Percentiles rank a stretch among this genome's conserved stretches.
These are phyloP conservation scores for Zaprionus taronus DNA, from an alignment of 1,140 invertebrate species.

Conservation along the genomic window DNA sequence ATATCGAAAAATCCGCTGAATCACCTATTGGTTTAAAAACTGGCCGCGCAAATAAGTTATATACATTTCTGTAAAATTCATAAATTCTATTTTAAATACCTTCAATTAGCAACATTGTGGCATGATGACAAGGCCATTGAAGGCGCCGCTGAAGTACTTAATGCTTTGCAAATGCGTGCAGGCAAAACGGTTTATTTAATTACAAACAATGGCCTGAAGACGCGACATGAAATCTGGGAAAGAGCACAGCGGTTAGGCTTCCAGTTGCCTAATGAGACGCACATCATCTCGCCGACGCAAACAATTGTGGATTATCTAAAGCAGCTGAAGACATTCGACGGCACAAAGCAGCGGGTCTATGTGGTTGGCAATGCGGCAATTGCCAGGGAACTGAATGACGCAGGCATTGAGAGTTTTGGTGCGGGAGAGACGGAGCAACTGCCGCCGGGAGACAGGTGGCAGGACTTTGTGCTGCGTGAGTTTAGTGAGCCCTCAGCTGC, in stretches of 20 bases:
- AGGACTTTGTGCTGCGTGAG: constrained; percentile 76
- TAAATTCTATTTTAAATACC: background rate
- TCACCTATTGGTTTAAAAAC: background rate
- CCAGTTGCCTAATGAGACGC: constrained; percentile 88
- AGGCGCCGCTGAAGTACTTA: constrained; percentile 90
- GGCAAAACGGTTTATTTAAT: constrained; percentile 95
- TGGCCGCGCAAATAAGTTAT: background rate
- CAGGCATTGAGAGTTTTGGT: constrained; percentile 91
- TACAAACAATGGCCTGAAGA: constrained; percentile 98
- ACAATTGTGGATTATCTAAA: constrained; percentile 93
- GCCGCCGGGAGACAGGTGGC: constrained; percentile 49
- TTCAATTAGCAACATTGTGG: constrained; percentile 91
- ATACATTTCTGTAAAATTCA: constrained; percentile 2
- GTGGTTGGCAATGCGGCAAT: constrained; percentile 93
- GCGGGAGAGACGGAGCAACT: constrained; percentile 85
- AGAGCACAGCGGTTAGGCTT: constrained; percentile 92
- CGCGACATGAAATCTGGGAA: constrained; percentile 90
- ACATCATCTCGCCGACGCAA: constrained; percentile 94
- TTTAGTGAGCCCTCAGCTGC: constrained; percentile 64
- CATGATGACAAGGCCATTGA: constrained; percentile 88
- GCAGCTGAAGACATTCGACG: constrained; percentile 87
- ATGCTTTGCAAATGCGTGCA: constrained; percentile 87
- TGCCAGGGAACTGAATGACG: constrained; percentile 90
- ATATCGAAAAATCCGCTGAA: background rate
- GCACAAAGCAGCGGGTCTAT: constrained; percentile 88